Evolutionary conservation across 2,797 vertebrate genomes (phyloP), one percentile per base, ranked within the genome.

Genomic region (Dromococcyx pavoninus): DNA sequence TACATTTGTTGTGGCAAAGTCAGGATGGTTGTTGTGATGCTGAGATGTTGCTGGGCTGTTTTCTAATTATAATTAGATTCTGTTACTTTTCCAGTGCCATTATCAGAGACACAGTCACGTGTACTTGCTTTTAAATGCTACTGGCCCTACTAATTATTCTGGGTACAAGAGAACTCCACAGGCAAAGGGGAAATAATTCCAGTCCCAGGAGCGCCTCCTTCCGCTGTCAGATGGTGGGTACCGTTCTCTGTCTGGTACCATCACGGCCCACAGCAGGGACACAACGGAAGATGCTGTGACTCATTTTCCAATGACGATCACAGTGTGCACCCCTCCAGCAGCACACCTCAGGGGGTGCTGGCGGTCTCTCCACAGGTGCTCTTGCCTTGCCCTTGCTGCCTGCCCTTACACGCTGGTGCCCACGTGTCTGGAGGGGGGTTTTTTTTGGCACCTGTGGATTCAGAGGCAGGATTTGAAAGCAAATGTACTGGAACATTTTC

Each of bases 61-160:
- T 96, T 95, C 96, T 96, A 91, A 94, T 97, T 96, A 96, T 96
- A 97, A 96, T 95, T 91, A 86, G 89, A 81, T 80, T 91, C 88
- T 79, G 72, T 89, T 95, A 79, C 91, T 94, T 95, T 95, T 95
- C 78, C 89, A 95, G 62, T 32, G 89, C 88, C 92, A 89, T 92
- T 86, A 95, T 94, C 93, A 93, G 67, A 64, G 81, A 64, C 53
- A 65, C 4, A 78, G 85, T 95, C 95, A 94, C 60, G 73, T 81
- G 90, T 48, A 25, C 67, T 94, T 79, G 75, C 74, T 90, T 92
- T 87, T 62, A 88, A 93, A 95, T 86, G 76, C 69, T 93, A 7
- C 41, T 33, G 64, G 64, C 84, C 25, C 75, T 64, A 43, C 66
- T 74, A 78, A 92, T 94, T 89, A 81, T 84, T 91, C 85, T 64